Percentiles rank a stretch among this genome's conserved stretches.
phyloP scores from a whole-genome alignment of 2,888 invertebrate species.

The Monochamus alternatus region DNA sequence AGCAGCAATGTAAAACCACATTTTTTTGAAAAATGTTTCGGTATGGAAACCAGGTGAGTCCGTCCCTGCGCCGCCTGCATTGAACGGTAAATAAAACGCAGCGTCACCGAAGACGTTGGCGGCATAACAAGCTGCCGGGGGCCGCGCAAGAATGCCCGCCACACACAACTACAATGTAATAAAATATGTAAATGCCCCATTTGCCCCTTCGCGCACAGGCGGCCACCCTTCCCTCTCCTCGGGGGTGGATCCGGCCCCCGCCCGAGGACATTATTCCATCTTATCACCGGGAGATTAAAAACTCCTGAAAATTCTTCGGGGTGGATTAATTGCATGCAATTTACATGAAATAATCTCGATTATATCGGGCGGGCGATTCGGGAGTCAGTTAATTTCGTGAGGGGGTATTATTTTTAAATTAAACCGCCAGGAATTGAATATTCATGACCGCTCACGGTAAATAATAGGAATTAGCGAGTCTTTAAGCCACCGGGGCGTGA shows the following conservation, averaged over 20 bases:
- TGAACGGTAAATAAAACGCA: neutral
- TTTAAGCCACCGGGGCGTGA: no score
- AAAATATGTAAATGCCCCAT: conserved; percentile 67
- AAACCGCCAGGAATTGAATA: neutral
- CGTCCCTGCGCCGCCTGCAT: neutral
- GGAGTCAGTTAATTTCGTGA: neutral
- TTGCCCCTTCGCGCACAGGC: conserved; percentile 58
- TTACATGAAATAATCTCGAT: conserved; percentile 63
- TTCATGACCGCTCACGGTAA: neutral
- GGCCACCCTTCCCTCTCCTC: conserved; percentile 43
- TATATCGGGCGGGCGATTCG: conserved; percentile 38
- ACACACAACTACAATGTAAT: conserved; percentile 61
- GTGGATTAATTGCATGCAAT: conserved; percentile 63
- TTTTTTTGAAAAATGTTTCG: no score
- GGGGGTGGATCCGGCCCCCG: neutral
- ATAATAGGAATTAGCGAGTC: no score
- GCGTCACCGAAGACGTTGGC: neutral
- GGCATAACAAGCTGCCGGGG: conserved; percentile 20
- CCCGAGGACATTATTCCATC: conserved; percentile 20
- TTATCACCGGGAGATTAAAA: conserved; percentile 57
- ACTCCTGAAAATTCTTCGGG: conserved; percentile 49
- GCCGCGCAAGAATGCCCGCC: conserved; percentile 56
- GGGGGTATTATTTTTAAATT: neutral
- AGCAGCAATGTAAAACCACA: no score
- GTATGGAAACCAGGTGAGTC: neutral